Conservation (phyloP, 2,797 vertebrate species). For the Limnodromus scolopaceus region DNA sequence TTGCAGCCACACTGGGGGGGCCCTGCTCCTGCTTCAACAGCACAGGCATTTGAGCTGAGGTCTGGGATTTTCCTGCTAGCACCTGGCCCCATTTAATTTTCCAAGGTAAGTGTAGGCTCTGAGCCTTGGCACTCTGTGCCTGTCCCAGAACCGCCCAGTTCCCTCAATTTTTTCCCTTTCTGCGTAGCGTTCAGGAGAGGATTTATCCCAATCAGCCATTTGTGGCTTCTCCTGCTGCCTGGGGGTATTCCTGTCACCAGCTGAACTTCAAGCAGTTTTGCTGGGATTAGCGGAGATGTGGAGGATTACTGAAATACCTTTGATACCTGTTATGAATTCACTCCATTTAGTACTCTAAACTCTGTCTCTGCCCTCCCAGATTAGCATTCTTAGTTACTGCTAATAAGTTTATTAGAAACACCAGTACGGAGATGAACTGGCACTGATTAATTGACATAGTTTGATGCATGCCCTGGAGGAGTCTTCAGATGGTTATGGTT, state of each 20-base stretch:
- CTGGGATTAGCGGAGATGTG: background rate
- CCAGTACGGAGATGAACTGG: background rate
- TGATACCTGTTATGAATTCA: background rate
- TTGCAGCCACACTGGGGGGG: background rate
- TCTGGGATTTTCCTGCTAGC: background rate
- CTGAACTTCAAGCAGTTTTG: background rate
- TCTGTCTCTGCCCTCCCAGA: background rate
- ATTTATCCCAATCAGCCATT: background rate
- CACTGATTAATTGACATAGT: fast-evolving
- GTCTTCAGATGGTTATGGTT: background rate
- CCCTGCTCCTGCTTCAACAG: background rate
- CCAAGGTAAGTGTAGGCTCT: background rate
- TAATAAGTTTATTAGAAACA: background rate
- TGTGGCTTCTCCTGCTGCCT: background rate
- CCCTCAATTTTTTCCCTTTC: background rate
- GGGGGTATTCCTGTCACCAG: background rate
- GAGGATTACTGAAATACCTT: background rate
- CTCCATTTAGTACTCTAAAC: background rate
- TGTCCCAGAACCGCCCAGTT: background rate
- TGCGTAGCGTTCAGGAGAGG: background rate
- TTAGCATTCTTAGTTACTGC: background rate
- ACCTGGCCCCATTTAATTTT: background rate
- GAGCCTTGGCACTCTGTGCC: background rate
- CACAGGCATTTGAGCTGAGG: background rate
- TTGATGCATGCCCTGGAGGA: background rate